Base-by-base conservation (phyloP, 2,888 invertebrate genomes). In the Stramonita haemastoma region DNA sequence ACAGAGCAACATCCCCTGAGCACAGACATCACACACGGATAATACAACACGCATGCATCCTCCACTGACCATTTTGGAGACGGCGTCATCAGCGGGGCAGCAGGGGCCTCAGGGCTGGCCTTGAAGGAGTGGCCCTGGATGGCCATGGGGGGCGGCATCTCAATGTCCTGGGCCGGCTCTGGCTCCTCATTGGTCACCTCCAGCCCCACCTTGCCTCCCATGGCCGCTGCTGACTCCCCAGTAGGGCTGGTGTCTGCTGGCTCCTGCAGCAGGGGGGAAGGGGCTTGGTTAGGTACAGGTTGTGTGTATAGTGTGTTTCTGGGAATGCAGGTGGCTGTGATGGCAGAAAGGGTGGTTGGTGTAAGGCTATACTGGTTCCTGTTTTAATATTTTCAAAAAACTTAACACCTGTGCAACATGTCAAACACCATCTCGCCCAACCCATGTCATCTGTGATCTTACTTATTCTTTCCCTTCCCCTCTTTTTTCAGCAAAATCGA, bases 71-170 rank as follows among this genome's bases (percentile, higher is more conserved):
- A 93, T 89, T 90, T 92, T 91, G 36, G 91, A 81, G 34, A 91
- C 90, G 46, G 92, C 92, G 89, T 93, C 93, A 86, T 93, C 93
- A 66, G 93, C 90, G 87, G 81, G 56, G 87, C 87, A 6, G 87
- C 56, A 0, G 85, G 84, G 2, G 91, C 90, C 66, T 92, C 93
- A 36, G 92, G 90, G 57, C 90, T 90, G 70, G 91, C 81, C 86
- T 91, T 91, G 90, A 93, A 93, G n/a, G 91, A 89, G 89, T 93
- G 94, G 87, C 94, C 93, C 90, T 95, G 94, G 81, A 95, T 94
- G 85, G 98, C 98, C 99, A 99, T 99, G 1, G 99, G 98, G 73
- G 99, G 99, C 89, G 99, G 99, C 93, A 99, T 96, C 96, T 98
- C 98, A 26, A 98, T 97, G 66, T 97, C 97, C 92, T 92, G 93